Evolutionary conservation across 2,113 vertebrate species (phyloP), one percentile per base, ranked within the genome.

Genomic region (Nothobranchius furzeri): DNA sequence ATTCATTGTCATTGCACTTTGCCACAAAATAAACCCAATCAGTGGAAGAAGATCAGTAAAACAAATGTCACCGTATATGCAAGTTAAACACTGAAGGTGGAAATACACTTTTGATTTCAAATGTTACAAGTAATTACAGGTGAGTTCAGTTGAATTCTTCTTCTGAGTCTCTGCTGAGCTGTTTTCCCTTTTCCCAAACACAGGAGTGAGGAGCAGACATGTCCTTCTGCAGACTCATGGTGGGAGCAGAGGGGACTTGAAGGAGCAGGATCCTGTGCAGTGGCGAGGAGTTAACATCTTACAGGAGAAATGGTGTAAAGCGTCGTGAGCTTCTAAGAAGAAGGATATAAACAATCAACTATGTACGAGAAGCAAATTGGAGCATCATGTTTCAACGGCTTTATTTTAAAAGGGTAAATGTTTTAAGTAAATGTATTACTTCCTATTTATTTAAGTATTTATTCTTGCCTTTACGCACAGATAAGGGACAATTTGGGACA

Each of bases 1-100:
- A 94, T 91, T 93, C 94, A 95, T 95, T 95, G 93, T 94, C 95
- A 97, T 96, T 98, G 96, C 96, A 98, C 96, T 91, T 97, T 91
- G 96, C 96, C 96, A 95, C 92, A 94, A 92, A 90, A 90, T 84
- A 84, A 67, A 92, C 86, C 90, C 86, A 81, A 86, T 90, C 85
- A 86, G 92, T 89, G 85, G 72, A 89, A 78, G 81, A 47, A 61
- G 87, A 88, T 73, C 73, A 85, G 69, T 68, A 82, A 83, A 91
- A 72, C 86, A 88, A 88, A 75, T 15, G 59, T 71, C 61, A 88
- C 82, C 56, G 51, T 80, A 67, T 80, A 67, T 80, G 70, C 57
- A 53, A 73, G 76, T 85, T 86, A 87, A 89, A 92, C 75, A 65
- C 63, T 76, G 72, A 82, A 55, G 63, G 61, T 70, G 62, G 67